Evolutionary conservation across 2,113 vertebrate genomes (phyloP).

Genomic region (Dissostichus mawsoni): DNA sequence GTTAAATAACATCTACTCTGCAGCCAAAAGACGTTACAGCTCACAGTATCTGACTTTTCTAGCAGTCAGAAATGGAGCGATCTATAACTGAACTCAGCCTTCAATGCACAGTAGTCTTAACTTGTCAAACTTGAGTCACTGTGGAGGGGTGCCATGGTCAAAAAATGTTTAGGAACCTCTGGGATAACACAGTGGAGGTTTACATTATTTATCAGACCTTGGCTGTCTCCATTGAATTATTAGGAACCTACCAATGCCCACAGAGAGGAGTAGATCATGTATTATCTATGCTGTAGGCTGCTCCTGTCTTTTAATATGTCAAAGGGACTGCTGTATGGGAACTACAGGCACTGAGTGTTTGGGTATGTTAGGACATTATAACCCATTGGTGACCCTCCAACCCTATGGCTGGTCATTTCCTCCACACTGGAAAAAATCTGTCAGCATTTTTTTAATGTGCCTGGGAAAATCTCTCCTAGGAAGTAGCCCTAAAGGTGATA

Average conservation of each 20-base stretch:
- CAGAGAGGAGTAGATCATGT: neutral
- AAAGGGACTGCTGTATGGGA: constrained; percentile 10
- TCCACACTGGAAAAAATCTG: constrained; percentile 4
- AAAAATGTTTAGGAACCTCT: neutral
- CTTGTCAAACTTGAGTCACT: neutral
- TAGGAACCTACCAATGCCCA: neutral
- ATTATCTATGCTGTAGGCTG: constrained; percentile 7
- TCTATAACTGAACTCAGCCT: neutral
- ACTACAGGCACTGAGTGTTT: constrained; percentile 12
- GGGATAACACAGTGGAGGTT: neutral
- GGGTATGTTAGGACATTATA: constrained; percentile 10
- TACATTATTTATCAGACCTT: neutral
- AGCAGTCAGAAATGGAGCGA: neutral
- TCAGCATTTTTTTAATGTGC: constrained; percentile 15
- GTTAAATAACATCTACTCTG: neutral
- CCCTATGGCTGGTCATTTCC: constrained; percentile 2
- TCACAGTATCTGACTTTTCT: too few relatives aligned
- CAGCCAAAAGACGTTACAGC: neutral
- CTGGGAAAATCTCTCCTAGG: neutral
- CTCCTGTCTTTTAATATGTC: constrained; percentile 3
- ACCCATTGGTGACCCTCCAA: neutral
- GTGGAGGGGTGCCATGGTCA: neutral
- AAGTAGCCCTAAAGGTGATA: constrained; percentile 8
- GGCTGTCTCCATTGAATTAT: neutral
- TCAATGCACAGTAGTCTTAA: neutral